Evolutionary conservation across 2,113 vertebrate genomes (phyloP).

Genomic region (Pristiophorus japonicus): DNA sequence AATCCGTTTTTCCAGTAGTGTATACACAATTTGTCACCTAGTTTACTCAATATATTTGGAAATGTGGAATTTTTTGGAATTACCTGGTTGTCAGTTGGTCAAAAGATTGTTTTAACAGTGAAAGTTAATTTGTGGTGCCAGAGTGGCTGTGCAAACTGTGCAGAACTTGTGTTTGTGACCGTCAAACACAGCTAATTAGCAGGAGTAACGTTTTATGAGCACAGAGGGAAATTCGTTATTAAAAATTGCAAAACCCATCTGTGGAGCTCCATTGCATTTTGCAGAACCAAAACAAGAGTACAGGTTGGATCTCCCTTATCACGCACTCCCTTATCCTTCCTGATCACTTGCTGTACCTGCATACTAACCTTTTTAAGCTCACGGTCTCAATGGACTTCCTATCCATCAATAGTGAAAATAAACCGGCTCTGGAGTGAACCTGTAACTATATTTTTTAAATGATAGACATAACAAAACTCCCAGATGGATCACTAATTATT

Average conservation of each 20-base stretch:
- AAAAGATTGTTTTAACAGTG: background rate
- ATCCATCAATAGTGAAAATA: background rate
- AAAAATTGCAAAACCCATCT: background rate
- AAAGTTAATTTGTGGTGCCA: background rate
- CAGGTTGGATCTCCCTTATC: too few relatives aligned
- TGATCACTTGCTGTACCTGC: too few relatives aligned
- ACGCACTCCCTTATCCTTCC: too few relatives aligned
- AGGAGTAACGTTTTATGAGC: background rate
- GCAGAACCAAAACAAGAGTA: background rate
- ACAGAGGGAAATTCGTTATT: background rate
- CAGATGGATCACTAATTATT: background rate
- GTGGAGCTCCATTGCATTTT: background rate
- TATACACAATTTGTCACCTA: background rate
- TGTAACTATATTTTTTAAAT: background rate
- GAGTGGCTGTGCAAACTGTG: background rate
- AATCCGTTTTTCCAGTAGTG: background rate
- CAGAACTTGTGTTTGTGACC: background rate
- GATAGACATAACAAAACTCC: background rate
- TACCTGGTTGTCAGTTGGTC: background rate
- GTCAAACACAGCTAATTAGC: background rate
- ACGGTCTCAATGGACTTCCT: background rate
- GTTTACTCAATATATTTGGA: too few relatives aligned
- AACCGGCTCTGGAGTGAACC: background rate
- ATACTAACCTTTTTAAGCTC: too few relatives aligned
- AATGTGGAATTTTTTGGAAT: too few relatives aligned